Evolutionary conservation across 1,140 invertebrate species (phyloP), one percentile per base, ranked within the genome.

Genomic region (Pseudomyrmex flavicornis): DNA sequence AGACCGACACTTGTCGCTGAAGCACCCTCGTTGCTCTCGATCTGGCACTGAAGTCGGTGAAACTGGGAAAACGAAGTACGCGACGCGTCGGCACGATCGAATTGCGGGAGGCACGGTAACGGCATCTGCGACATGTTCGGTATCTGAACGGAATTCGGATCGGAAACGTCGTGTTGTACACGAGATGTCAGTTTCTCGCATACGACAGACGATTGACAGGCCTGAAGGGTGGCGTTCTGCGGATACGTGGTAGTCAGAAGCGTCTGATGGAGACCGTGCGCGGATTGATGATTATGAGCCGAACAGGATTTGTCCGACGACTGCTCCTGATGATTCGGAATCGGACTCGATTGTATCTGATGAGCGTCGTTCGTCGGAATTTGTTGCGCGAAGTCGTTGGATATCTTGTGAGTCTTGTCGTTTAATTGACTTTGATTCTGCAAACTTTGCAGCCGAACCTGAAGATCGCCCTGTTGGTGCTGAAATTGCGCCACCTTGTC

Each of bases 401-500:
- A 68, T 46, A 89, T 85, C 58, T 88, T 88, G 52, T 90, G 85
- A n/a, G 76, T 52, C 26, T 93, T 93, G 13, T 94, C 93, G n/a
- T 88, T 90, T 4, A 85, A 35, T 22, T 93, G 91, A 44, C 85
- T 84, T 44, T 93, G 90, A 1, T 90, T 86, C 15, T 94, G 93
- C 1, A 94, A 72, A 82, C 85, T 91, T 50, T 93, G 93, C 22
- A 94, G 85, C 59, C 93, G 89, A 0, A 86, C 89, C 61, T 94
- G 93, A 0, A 94, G 74, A 77, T 94, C 94, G 56, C 48, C 91
- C 50, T 94, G 92, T 12, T 92, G 91, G 15, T 92, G 92, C 20
- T 94, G 93, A 74, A 92, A 93, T 20, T 93, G 92, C 0, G 93
- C 91, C 0, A 94, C 94, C 62, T 94, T 94, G 58, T 94, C 94